A percentile compares a stretch with the other conserved stretches of the same genome.
These are phyloP conservation scores for Congeria kusceri DNA, from an alignment of 2,888 invertebrate genomes.

Conservation along the genomic window DNA sequence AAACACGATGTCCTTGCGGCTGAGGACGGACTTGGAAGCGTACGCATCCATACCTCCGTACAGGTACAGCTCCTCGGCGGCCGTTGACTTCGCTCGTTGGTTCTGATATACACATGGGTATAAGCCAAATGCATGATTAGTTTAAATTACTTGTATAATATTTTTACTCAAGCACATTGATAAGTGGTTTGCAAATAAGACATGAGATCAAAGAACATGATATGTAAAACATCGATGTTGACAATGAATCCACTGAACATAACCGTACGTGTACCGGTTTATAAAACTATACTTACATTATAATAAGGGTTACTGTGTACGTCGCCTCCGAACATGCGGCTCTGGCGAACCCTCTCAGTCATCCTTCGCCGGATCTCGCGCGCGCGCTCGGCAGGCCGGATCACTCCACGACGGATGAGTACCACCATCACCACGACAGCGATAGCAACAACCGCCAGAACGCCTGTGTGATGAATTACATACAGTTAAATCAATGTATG, in stretches of 20 bases:
- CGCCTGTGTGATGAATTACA: conserved; percentile 18
- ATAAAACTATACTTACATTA: too few species aligned
- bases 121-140: too few species aligned
- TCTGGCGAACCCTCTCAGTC: background rate
- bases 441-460: conserved; percentile 33
- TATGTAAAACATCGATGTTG: too few species aligned
- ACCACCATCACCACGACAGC: conserved; percentile 40
- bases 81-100: too few species aligned
- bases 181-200: too few species aligned
- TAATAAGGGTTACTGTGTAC: too few species aligned
- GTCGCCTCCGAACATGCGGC: conserved; percentile 16
- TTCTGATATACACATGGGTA: too few species aligned
- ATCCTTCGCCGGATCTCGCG: conserved; percentile 3
- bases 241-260: too few species aligned
- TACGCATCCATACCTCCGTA: background rate
- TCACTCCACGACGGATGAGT: conserved; percentile 32
- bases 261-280: too few species aligned
- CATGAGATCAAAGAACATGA: too few species aligned
- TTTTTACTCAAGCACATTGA: too few species aligned
- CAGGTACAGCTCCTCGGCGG: background rate
- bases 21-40: background rate
- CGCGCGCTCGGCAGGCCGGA: conserved; percentile 20
- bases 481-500: background rate
- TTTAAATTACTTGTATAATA: too few species aligned
- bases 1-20: background rate